Conservation (phyloP, 2,113 vertebrate species). For the Salvator merianae region DNA sequence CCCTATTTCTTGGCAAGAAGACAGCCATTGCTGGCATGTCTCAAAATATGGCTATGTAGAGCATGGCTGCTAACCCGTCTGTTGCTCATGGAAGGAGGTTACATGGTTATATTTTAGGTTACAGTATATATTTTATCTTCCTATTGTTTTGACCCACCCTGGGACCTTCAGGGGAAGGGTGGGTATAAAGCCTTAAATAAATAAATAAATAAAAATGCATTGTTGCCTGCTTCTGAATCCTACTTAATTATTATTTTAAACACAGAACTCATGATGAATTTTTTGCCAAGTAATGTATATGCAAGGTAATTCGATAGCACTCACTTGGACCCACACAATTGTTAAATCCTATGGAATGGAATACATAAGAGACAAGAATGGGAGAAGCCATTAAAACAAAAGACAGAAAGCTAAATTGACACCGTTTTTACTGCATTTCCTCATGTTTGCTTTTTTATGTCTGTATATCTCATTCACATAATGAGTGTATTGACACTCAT, state of each 20-base stretch:
- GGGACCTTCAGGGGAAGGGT: too few species aligned
- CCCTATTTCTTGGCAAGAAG: too few species aligned
- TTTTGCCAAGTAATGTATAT: background rate
- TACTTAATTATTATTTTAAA: slow-evolving; percentile 11
- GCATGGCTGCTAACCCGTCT: too few species aligned
- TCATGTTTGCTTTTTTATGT: slow-evolving; percentile 52
- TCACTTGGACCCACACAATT: slow-evolving; percentile 41
- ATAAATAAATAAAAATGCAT: too few species aligned
- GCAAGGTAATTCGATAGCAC: background rate
- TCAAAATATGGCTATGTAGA: too few species aligned
- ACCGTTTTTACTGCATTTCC: slow-evolving; percentile 33
- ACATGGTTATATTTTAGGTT: too few species aligned
- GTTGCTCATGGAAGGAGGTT: too few species aligned
- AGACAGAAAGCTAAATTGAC: slow-evolving; percentile 46
- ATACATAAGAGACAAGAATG: background rate
- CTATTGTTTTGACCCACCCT: too few species aligned
- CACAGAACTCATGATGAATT: background rate
- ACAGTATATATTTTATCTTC: too few species aligned
- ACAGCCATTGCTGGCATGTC: too few species aligned
- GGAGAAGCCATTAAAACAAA: slow-evolving; percentile 50
- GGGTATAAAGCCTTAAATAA: too few species aligned
- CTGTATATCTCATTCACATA: slow-evolving; percentile 57
- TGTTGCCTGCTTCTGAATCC: too few species aligned
- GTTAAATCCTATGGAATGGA: slow-evolving; percentile 39
- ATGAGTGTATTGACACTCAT: slow-evolving; percentile 56